Evolutionary conservation across 1,140 invertebrate genomes (phyloP).

Genomic region (Homarus americanus): DNA sequence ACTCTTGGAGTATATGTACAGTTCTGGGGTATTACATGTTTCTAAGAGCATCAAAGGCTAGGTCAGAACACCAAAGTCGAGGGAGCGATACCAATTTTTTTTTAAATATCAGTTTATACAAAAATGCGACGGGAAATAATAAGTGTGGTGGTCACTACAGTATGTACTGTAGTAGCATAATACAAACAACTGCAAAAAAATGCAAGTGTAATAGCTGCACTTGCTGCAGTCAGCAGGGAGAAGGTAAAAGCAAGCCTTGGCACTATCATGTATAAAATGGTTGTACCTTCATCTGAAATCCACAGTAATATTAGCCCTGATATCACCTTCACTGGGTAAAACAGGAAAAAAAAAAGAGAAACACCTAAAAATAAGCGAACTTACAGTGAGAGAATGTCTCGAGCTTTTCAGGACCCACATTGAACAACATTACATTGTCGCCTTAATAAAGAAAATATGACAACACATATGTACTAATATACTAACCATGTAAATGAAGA

Average conservation of each 20-base stretch:
- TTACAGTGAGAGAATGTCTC: too few relatives aligned
- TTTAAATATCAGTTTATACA: neutral
- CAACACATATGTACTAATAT: neutral
- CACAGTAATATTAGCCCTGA: constrained; percentile 10
- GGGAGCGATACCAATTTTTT: neutral
- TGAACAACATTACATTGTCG: neutral
- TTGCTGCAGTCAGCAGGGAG: neutral
- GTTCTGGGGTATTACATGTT: neutral
- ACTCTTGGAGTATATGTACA: neutral
- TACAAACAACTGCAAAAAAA: neutral
- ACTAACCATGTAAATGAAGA: neutral
- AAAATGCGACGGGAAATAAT: neutral
- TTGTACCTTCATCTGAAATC: constrained; percentile 28
- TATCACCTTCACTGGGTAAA: neutral
- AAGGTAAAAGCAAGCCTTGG: constrained; percentile 23
- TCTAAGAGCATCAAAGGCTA: neutral
- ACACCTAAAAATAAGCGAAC: too few relatives aligned
- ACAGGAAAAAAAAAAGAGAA: neutral
- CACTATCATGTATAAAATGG: neutral
- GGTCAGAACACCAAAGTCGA: neutral
- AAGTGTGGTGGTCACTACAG: neutral
- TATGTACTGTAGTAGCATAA: neutral
- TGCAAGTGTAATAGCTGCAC: too few relatives aligned
- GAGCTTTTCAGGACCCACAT: neutral
- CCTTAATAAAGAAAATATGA: neutral